Conservation (phyloP, 2,113 vertebrate species). For the Salvelinus fontinalis region DNA sequence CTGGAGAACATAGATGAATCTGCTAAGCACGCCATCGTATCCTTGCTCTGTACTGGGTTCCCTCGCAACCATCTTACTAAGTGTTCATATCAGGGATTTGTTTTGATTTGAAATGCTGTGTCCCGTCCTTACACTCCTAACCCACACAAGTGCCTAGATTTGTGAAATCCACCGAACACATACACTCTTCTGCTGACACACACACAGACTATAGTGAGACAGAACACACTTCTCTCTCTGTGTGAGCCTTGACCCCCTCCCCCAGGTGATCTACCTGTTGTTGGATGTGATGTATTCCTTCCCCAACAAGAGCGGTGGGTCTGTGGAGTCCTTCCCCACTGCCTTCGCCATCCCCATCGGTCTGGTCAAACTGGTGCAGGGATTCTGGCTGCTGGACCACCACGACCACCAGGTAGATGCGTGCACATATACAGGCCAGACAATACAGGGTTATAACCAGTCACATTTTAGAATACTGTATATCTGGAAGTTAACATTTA, state of each 20-base stretch:
- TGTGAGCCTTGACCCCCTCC: constrained; percentile 76
- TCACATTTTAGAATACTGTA: too few relatives aligned
- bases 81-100: neutral
- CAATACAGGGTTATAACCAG: too few relatives aligned
- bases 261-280: constrained; percentile 91
- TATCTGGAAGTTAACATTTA: too few relatives aligned
- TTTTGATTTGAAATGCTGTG: neutral
- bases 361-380: constrained; percentile 88
- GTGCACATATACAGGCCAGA: too few relatives aligned
- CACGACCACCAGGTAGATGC: constrained; percentile 84
- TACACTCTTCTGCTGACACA: too few relatives aligned
- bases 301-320: constrained; percentile 82
- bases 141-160: too few relatives aligned
- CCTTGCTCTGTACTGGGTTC: constrained; percentile 67
- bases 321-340: constrained; percentile 86
- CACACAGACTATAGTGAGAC: too few relatives aligned
- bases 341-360: constrained; percentile 89
- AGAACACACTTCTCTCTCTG: too few relatives aligned
- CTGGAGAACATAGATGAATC: constrained; percentile 84
- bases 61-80: neutral
- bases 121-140: too few relatives aligned
- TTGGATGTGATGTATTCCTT: constrained; percentile 90
- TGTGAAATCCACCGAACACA: too few relatives aligned
- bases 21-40: constrained; percentile 93
- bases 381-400: constrained; percentile 94